These are phyloP conservation scores for Heliocidaris tuberculata DNA, from an alignment of 35 echinoderm and acorn worm genomes.

Conservation along the genomic window DNA sequence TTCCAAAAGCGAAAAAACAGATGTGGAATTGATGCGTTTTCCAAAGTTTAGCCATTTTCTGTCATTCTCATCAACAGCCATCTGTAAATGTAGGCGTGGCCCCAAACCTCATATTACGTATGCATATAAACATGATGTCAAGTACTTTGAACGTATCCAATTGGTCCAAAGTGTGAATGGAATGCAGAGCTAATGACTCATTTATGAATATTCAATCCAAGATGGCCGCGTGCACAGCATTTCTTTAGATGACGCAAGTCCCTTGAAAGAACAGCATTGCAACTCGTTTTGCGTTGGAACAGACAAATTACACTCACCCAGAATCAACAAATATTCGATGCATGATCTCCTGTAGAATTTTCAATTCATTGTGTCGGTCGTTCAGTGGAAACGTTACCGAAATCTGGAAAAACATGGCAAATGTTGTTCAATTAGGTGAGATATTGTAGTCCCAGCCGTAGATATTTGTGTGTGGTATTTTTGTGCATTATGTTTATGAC, in stretches of 20 bases:
- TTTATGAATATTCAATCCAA: constrained; percentile 48
- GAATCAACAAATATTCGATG: neutral
- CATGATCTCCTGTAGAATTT: neutral
- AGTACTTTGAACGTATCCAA: neutral
- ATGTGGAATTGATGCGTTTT: constrained; percentile 27
- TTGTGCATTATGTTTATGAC: neutral
- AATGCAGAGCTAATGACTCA: constrained; percentile 53
- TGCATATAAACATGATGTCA: constrained; percentile 49
- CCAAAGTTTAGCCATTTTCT: constrained; percentile 44
- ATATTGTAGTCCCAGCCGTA: neutral
- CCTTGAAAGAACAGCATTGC: neutral
- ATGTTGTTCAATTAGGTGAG: constrained; percentile 32
- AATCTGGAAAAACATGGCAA: constrained; percentile 28
- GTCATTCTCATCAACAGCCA: neutral
- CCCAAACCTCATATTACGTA: neutral
- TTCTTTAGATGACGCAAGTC: neutral
- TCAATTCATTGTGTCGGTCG: constrained; percentile 21
- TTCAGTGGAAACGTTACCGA: constrained; percentile 14
- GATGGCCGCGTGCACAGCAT: neutral
- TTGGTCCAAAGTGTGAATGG: constrained; percentile 73
- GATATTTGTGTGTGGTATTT: neutral
- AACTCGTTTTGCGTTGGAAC: no score
- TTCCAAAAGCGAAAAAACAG: constrained; percentile 27
- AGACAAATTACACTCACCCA: no score
- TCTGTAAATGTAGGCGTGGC: neutral